A percentile compares a stretch with the other conserved stretches of the same genome.
Evolutionary conservation across 30 jellyfish, hydroid and myxozoan genomes (phyloP).

Genomic region (Cassiopea andromeda): DNA sequence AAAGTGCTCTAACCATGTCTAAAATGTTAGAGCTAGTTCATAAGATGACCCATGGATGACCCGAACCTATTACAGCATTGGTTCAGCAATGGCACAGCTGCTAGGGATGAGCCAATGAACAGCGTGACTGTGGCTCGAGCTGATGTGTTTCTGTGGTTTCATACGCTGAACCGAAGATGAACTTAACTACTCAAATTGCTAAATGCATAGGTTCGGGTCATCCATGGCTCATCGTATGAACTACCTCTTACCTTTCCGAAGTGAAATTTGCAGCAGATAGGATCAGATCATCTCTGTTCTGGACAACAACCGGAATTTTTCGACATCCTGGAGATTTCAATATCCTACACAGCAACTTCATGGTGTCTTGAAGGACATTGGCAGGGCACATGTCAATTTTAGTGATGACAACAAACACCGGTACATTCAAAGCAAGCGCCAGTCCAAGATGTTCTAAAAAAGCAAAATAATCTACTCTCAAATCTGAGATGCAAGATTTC

Average conservation of each 20-base stretch:
- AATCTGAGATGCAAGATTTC: background rate
- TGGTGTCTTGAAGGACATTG: constrained; percentile 95
- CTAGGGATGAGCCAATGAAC: too few relatives aligned
- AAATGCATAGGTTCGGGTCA: too few relatives aligned
- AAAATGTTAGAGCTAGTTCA: too few relatives aligned
- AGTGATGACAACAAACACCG: constrained; percentile 95
- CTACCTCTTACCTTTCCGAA: constrained; percentile 92
- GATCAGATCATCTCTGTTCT: constrained; percentile 86
- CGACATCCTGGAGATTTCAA: constrained; percentile 98
- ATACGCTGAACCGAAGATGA: too few relatives aligned
- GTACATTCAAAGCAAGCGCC: constrained; percentile 92
- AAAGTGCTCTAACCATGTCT: too few relatives aligned
- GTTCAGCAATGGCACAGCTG: too few relatives aligned
- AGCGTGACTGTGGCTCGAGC: too few relatives aligned
- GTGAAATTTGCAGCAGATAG: constrained; percentile 93
- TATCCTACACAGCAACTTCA: constrained; percentile 85
- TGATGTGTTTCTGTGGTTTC: too few relatives aligned
- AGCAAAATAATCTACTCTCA: background rate
- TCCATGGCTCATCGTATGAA: too few relatives aligned
- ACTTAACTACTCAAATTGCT: too few relatives aligned
- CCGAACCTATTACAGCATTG: too few relatives aligned
- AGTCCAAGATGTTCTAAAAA: constrained; percentile 96
- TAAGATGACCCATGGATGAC: too few relatives aligned
- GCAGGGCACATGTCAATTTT: constrained; percentile 99
- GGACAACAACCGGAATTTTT: constrained; percentile 88